Evolutionary conservation across 2,113 vertebrate species (phyloP).

Genomic region (Panthera tigris): DNA sequence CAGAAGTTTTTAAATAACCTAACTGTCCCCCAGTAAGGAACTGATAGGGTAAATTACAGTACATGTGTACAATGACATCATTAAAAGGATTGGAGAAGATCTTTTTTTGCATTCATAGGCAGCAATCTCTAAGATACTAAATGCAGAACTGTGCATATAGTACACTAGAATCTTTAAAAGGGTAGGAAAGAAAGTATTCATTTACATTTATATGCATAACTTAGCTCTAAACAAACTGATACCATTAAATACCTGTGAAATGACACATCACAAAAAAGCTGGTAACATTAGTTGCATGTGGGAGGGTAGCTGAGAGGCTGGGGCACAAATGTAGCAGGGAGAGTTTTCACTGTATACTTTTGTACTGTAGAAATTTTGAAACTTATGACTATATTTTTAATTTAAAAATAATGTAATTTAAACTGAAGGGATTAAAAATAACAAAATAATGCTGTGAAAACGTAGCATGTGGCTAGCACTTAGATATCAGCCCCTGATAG

Average conservation of each 20-base stretch:
- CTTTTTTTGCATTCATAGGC: background rate
- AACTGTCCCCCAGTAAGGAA: background rate
- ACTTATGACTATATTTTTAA: background rate
- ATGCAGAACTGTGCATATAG: background rate
- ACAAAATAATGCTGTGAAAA: background rate
- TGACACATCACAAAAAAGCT: background rate
- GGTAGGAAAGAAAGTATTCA: background rate
- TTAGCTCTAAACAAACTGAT: conserved; percentile 1
- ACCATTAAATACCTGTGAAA: background rate
- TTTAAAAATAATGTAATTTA: background rate
- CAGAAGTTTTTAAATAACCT: background rate
- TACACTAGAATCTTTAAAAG: background rate
- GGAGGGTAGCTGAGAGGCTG: background rate
- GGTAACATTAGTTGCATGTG: background rate
- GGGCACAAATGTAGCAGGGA: background rate
- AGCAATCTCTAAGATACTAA: background rate
- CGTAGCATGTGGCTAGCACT: background rate
- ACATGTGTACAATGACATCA: background rate
- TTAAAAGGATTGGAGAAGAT: background rate
- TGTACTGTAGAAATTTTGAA: background rate
- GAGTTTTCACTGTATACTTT: background rate
- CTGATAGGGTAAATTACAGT: background rate
- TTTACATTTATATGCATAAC: background rate
- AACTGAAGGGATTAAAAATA: background rate
- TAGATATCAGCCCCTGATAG: background rate